Evolutionary conservation across 2,888 invertebrate species (phyloP).

Genomic region (Sphaerophoria taeniata): DNA sequence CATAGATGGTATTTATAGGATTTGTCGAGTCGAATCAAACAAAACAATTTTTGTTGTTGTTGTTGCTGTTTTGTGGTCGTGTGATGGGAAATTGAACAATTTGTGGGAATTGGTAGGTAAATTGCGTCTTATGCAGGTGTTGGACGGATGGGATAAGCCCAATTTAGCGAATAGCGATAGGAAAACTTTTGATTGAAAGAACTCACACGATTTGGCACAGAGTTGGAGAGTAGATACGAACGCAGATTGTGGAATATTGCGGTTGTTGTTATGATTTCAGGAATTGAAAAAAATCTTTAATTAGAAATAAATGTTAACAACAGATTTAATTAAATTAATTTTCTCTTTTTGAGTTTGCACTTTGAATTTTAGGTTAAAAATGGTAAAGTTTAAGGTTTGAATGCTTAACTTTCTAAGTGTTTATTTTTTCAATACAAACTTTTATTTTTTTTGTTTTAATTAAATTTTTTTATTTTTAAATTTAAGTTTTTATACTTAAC

Average conservation of each 20-base stretch:
- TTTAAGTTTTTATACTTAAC: too few species aligned
- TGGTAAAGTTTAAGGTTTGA: too few species aligned
- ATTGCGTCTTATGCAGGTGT: conserved; percentile 55
- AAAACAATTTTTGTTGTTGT: background rate
- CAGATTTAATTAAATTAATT: too few species aligned
- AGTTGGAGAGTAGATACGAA: background rate
- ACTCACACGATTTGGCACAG: conserved; percentile 27
- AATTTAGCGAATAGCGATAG: conserved; percentile 2
- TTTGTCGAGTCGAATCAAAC: conserved; percentile 60
- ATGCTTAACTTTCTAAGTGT: too few species aligned
- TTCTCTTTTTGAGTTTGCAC: too few species aligned
- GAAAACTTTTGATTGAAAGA: conserved; percentile 30
- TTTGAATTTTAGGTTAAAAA: too few species aligned
- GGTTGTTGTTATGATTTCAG: too few species aligned
- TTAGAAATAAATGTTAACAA: too few species aligned
- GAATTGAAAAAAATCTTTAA: too few species aligned
- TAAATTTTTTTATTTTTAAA: too few species aligned
- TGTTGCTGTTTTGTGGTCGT: conserved; percentile 5
- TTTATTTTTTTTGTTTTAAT: too few species aligned
- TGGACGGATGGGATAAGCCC: conserved; percentile 32
- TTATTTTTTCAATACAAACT: too few species aligned
- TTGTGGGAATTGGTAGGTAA: conserved; percentile 50
- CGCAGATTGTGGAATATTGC: conserved; percentile 14
- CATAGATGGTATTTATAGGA: conserved; percentile 56
- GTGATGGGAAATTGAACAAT: conserved; percentile 66